Conservation (phyloP, 2,797 vertebrate species). For the Poecilia wingei region DNA sequence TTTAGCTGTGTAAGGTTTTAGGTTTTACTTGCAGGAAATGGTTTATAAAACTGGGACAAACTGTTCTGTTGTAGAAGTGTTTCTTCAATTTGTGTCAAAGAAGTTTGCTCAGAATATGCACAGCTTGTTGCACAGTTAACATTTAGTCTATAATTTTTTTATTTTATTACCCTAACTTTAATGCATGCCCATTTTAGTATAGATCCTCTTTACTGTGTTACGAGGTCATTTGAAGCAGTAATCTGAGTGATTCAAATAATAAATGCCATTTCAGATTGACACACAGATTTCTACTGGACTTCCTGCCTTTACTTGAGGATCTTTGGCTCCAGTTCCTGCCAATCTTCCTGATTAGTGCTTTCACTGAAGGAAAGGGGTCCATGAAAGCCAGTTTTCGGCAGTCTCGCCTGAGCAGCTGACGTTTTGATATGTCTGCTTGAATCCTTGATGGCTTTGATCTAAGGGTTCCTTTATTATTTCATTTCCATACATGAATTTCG, state of each 20-base stretch:
- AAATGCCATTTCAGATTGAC: background rate
- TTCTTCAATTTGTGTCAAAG: background rate
- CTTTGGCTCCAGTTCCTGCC: background rate
- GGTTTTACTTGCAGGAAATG: background rate
- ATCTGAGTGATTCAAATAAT: background rate
- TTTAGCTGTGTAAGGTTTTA: background rate
- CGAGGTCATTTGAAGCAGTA: background rate
- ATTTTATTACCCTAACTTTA: background rate
- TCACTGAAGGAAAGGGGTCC: background rate
- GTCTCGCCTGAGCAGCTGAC: background rate
- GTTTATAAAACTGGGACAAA: background rate
- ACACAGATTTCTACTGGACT: background rate
- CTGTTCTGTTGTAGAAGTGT: background rate
- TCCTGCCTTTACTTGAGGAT: background rate
- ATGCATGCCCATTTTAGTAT: background rate
- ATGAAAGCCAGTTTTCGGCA: background rate
- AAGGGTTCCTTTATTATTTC: background rate
- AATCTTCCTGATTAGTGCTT: background rate
- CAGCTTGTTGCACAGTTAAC: background rate
- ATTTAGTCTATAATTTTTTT: too few species aligned
- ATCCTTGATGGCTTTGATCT: slow-evolving; percentile 6
- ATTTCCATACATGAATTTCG: slow-evolving; percentile 5
- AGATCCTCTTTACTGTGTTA: background rate
- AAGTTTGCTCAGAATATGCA: background rate
- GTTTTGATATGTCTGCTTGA: background rate